Base-by-base conservation (phyloP, 2,888 invertebrate genomes). In the Norana najaformis region DNA sequence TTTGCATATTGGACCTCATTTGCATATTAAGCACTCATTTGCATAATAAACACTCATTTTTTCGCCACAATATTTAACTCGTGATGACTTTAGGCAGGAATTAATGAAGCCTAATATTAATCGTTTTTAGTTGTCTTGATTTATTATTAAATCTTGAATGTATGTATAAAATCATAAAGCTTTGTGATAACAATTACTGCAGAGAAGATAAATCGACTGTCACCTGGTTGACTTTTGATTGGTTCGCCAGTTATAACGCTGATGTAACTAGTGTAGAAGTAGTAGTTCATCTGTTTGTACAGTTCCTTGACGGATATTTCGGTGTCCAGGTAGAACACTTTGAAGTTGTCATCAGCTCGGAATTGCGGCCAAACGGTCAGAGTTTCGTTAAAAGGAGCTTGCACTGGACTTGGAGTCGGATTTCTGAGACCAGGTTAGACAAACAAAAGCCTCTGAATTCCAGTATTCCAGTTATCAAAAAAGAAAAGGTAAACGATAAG, bases 331-430 rank as follows among this genome's bases (percentile, higher is more conserved):
- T 53, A 37, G 4, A 83, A 34, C 34, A 90, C 90, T 34, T 88
- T 88, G 88, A 38, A 83, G 53, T 83, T 90, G 88, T 90, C 83
- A 35, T 90, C 83, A 16, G 41, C 83, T 82, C 82, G 69, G 41
- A 88, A 91, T 38, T 37, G 83, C 30, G 88, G 85, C 91, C 91
- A 91, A n/a, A 37, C 88, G 83, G 90, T 91, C 35, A 88, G 82
- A 16, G 53, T 83, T n/a, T 90, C 83, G 36, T 90, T 39, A 14
- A 91, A 90, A 34, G 91, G 91, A 35, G 89, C 39, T 13, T 34
- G 69, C 20, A 91, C 90, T 20, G 91, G 91, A 6, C 34, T 53
- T 3, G 91, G 91, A 23, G 91, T 91, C 20, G 91, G 91, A 88
- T 91, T 88, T n/a, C 91, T 90, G 41, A 23, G 34, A 35, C 14